A percentile compares a stretch with the other conserved stretches of the same genome.
phyloP scores from a whole-genome alignment of 2,888 invertebrate species.

The Ptychoptera contaminata region DNA sequence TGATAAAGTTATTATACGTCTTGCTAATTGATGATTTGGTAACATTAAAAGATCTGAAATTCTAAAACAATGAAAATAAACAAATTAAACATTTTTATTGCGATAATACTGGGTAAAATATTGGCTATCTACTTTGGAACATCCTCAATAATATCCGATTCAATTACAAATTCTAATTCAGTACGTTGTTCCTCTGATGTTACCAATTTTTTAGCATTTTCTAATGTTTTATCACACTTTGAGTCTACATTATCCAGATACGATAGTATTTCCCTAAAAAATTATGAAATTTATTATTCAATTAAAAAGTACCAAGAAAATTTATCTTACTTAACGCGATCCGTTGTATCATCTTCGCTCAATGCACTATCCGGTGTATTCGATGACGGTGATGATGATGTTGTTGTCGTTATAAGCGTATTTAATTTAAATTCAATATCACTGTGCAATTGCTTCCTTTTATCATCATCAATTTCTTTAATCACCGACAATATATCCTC shows the following conservation, averaged over 20 bases:
- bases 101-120: neutral
- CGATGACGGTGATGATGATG: neutral
- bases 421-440: constrained; percentile 6
- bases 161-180: constrained; percentile 28
- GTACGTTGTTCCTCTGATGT: constrained; percentile 25
- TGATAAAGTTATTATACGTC: constrained; percentile 25
- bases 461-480: constrained; percentile 30
- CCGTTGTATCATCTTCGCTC: constrained; percentile 1
- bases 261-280: constrained; percentile 25
- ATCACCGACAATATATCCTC: constrained; percentile 31
- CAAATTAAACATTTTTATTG: neutral
- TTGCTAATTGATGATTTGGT: constrained; percentile 30
- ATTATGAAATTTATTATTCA: neutral
- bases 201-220: constrained; percentile 26
- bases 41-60: constrained; percentile 28
- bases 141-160: constrained; percentile 29
- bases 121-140: constrained; percentile 24
- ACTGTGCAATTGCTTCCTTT: constrained; percentile 11
- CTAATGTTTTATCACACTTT: constrained; percentile 28
- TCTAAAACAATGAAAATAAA: constrained; percentile 12
- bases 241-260: constrained; percentile 30
- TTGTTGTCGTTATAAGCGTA: neutral
- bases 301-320: neutral
- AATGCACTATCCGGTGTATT: neutral
- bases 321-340: neutral